Evolutionary conservation across 2,797 vertebrate species (phyloP).

Genomic region (Lerista edwardsae): DNA sequence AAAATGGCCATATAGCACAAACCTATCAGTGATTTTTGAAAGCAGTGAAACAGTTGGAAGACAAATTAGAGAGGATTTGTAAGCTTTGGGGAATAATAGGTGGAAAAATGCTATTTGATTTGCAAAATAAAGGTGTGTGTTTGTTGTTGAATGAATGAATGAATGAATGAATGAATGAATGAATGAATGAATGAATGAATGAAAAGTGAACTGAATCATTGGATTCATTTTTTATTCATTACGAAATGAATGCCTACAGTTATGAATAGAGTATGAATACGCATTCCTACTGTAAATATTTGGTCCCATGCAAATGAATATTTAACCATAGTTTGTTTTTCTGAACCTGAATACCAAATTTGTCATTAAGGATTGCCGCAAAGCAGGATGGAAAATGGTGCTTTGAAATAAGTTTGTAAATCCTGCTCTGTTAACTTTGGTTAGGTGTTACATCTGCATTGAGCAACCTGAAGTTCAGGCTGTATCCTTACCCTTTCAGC

Average conservation of each 20-base stretch:
- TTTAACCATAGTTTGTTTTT: background rate
- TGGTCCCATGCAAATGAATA: background rate
- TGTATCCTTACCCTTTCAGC: too few species aligned
- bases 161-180: too few species aligned
- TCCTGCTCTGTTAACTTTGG: background rate
- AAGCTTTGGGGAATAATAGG: background rate
- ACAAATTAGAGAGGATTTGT: slow-evolving; percentile 22
- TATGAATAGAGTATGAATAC: too few species aligned
- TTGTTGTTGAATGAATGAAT: too few species aligned
- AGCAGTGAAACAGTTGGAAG: background rate
- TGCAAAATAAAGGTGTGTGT: background rate
- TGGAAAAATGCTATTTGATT: background rate
- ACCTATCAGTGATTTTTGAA: background rate
- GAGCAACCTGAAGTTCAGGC: too few species aligned
- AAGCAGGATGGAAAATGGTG: background rate
- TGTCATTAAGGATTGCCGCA: background rate
- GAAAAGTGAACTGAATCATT: too few species aligned
- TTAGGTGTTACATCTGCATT: background rate
- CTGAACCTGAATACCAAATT: background rate
- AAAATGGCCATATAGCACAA: fast-evolving
- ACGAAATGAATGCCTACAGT: too few species aligned
- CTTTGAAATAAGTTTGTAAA: background rate
- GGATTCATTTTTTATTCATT: too few species aligned
- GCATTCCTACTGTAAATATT: too few species aligned
- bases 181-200: too few species aligned